These are phyloP conservation scores for Spatula versicolor DNA, from an alignment of 2,797 vertebrate genomes.

Conservation along the genomic window DNA sequence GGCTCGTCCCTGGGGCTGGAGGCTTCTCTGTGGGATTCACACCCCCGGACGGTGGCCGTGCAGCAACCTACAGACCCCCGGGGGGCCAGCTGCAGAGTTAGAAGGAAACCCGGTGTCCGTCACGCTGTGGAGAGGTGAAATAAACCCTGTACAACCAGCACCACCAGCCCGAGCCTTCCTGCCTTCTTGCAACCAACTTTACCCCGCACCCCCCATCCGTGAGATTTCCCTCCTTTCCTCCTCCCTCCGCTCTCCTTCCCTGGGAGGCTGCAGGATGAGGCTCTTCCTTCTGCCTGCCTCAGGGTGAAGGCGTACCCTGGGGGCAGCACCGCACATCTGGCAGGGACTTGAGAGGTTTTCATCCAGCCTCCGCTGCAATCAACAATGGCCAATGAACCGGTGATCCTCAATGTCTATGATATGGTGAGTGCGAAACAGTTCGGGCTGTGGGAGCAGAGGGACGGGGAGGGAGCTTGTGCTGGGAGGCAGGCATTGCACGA, in stretches of 20 bases:
- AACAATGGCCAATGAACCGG: slow-evolving; percentile 95
- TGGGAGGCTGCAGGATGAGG: slow-evolving; percentile 36
- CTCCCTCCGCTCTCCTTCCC: background rate
- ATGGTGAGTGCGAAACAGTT: slow-evolving; percentile 85
- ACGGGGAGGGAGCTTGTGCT: background rate
- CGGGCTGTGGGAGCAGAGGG: background rate
- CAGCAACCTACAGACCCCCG: background rate
- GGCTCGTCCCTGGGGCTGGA: background rate
- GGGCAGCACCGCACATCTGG: slow-evolving; percentile 68
- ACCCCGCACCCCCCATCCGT: rapidly evolving
- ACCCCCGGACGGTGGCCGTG: background rate
- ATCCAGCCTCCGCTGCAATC: slow-evolving; percentile 75
- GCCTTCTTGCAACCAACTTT: slow-evolving; percentile 20
- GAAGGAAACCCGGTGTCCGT: slow-evolving; percentile 19
- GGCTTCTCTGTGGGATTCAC: background rate
- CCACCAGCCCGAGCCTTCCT: background rate
- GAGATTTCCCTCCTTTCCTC: slow-evolving; percentile 17
- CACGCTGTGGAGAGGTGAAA: background rate
- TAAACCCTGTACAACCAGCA: background rate
- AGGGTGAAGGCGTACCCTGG: slow-evolving; percentile 49
- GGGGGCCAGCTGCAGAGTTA: slow-evolving; percentile 10
- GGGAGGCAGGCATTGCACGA: background rate
- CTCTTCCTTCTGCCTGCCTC: slow-evolving; percentile 18
- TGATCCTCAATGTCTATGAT: slow-evolving; percentile 95
- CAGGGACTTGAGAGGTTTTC: slow-evolving; percentile 71